Conservation (phyloP, 2,113 vertebrate genomes). For the Cardinalis cardinalis region DNA sequence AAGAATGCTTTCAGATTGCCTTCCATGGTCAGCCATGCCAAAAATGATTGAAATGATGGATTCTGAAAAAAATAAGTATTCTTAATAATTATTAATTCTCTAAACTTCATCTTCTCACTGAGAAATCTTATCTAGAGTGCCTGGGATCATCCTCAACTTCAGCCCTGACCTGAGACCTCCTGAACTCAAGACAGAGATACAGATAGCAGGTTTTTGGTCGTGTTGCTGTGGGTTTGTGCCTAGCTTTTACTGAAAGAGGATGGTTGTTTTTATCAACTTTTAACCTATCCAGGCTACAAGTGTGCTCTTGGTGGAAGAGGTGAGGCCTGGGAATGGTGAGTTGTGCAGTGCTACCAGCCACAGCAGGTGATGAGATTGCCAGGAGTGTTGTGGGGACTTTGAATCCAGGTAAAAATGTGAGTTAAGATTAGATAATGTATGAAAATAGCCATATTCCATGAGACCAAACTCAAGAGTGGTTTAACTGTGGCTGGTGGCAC, state of each 20-base stretch:
- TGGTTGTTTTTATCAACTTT: neutral
- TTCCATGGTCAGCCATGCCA: neutral
- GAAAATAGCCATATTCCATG: neutral
- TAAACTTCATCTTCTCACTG: neutral
- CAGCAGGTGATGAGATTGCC: neutral
- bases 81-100: neutral
- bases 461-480: neutral
- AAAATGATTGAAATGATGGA: neutral
- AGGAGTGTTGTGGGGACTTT: neutral
- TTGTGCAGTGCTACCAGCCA: neutral
- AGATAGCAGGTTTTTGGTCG: rapidly evolving
- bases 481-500: neutral
- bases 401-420: neutral
- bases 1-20: neutral
- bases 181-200: neutral
- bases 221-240: neutral
- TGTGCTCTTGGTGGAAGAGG: neutral
- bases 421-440: neutral
- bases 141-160: neutral
- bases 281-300: neutral
- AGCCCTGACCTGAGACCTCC: neutral
- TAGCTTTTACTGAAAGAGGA: neutral
- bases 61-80: neutral
- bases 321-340: neutral
- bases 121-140: neutral